These are phyloP conservation scores for Pygoscelis antarcticus DNA, from an alignment of 2,113 vertebrate genomes.

Conservation along the genomic window DNA sequence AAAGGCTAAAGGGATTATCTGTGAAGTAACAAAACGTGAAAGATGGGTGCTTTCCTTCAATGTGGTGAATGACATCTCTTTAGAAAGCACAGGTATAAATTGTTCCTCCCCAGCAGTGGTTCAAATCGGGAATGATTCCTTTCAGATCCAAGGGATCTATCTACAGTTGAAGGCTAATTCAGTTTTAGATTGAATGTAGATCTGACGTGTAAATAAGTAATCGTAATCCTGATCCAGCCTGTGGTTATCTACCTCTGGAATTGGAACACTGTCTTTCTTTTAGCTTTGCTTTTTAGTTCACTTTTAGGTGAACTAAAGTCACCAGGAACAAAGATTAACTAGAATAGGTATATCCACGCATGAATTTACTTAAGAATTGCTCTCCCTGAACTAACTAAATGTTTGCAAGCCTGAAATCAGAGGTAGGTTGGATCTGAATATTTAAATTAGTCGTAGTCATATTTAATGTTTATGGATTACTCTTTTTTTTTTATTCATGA, in stretches of 20 bases:
- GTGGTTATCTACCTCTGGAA: not conserved
- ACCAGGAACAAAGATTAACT: not conserved
- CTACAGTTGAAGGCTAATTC: not conserved
- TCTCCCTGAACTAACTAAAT: not conserved
- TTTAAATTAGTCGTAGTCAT: not conserved
- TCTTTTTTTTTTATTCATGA: not conserved
- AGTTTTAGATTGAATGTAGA: not conserved
- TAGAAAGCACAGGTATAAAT: not conserved
- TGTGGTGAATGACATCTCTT: not conserved
- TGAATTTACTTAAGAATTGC: not conserved
- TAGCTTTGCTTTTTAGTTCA: not conserved
- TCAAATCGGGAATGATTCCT: not conserved
- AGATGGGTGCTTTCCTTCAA: not conserved
- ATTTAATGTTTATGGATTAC: not conserved
- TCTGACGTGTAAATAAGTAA: not conserved
- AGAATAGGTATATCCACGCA: not conserved
- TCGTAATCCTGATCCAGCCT: not conserved
- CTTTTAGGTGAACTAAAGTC: not conserved
- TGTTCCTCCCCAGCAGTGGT: not conserved
- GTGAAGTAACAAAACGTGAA: not conserved
- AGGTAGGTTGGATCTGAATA: not conserved
- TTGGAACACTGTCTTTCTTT: not conserved
- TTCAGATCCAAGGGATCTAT: not conserved
- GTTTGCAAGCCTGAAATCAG: not conserved
- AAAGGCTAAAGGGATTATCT: constrained; percentile 41